These are phyloP conservation scores for Cyrtonyx montezumae DNA, from an alignment of 2,113 vertebrate species.

Conservation along the genomic window DNA sequence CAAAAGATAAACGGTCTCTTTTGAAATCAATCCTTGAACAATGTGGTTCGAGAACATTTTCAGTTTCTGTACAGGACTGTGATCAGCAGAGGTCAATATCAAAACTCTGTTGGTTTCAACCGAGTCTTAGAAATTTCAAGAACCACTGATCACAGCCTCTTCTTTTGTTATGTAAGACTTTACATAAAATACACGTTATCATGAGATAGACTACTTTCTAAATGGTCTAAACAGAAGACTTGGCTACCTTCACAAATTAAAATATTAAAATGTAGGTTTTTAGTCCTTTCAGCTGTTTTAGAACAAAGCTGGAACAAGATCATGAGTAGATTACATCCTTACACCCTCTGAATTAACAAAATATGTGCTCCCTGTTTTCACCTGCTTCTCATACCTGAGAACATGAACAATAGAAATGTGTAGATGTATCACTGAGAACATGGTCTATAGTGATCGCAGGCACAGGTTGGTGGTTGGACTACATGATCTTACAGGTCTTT, in stretches of 20 bases:
- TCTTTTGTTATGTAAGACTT: not conserved
- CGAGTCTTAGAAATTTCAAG: not conserved
- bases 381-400: not conserved
- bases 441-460: too few species aligned
- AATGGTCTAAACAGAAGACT: not conserved
- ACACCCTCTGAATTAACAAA: not conserved
- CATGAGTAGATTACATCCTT: not conserved
- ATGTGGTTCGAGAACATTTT: not conserved
- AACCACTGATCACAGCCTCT: not conserved
- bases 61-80: not conserved
- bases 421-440: too few species aligned
- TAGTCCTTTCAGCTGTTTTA: not conserved
- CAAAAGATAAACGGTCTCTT: not conserved
- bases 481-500: too few species aligned
- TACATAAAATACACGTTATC: not conserved
- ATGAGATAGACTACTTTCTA: not conserved
- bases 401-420: not conserved
- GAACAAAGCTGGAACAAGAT: not conserved
- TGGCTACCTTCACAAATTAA: not conserved
- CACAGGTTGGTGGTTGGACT: too few species aligned
- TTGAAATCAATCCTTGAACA: not conserved
- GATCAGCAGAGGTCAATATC: not conserved
- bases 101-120: not conserved
- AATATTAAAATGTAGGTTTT: not conserved
- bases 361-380: not conserved